Base-by-base conservation (phyloP, 2,888 invertebrate species). In the Eustalomyia histrio region DNA sequence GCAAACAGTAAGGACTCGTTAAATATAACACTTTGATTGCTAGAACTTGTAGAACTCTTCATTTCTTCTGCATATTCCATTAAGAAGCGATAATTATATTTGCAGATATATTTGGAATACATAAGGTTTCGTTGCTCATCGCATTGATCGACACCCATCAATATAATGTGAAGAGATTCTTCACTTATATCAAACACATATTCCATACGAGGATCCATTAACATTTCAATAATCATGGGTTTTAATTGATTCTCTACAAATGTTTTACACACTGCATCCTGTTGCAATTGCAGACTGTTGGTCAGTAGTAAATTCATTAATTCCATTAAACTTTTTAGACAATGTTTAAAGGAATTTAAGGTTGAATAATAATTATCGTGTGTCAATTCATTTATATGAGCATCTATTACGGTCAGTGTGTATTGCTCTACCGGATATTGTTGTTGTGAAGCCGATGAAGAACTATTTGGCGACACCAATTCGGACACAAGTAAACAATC, bases 161-260 rank as follows among this genome's bases (percentile, higher is more conserved):
- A 76, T 21, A 88, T 73, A 84, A 92, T 92, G 83, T 94, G 94
- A 72, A 95, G 87, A 12, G 93, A 93, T 84, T 92, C 93, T 2
- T 92, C 92, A 0, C 93, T 92, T 84, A 92, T 92, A 72, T 94
- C 94, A 29, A 71, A 82, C 9, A 95, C 90, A 87, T 94, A 95
- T 86, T 95, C 95, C n/a, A 94, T 95, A 52, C 95, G 92, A 33
- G 93, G 92, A 89, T 96, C 96, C 87, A 95, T 92, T 61, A 96
- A 93, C 80, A 97, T 93, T 0, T 97, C 95, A 53, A 90, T 87
- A 0, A 91, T 81, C 16, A 90, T 73, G 0, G 86, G 86, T 73
- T 90, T 89, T 12, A 90, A 64, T 43, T 88, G 87, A 18, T 86
- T 83, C 75, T 88, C 87, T 6, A 90, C 84, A 33, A 86, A 83